Evolutionary conservation across 2,113 vertebrate species (phyloP), one percentile per base, ranked within the genome.

Genomic region (Rhagologus leucostigma): DNA sequence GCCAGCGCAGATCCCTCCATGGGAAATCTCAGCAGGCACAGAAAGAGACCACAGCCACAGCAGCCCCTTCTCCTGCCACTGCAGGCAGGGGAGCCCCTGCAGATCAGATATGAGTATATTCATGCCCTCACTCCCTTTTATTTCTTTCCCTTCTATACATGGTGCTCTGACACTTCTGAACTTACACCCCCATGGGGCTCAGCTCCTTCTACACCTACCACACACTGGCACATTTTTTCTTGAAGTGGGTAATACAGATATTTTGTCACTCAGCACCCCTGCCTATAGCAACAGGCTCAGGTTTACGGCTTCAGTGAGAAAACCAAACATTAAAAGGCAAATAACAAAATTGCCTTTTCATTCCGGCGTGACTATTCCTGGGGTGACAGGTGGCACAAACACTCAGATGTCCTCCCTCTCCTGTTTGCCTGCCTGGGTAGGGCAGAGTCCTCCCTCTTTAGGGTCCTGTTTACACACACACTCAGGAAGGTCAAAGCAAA

Each of bases 1-100:
- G 27, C 16, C 67, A 55, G 56, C 0, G 0, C 29, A 55, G 49
- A 29, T 33, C 6, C 13, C 60, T 71, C 74, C 42, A 13, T 0
- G 1, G 69, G 29, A 64, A 67, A 41, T 17, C 33, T 71, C 56
- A 26, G 56, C 8, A 24, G 53, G 30, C 21, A 27, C 21, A n/a
- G 47, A 44, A 37, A 37, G 44, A 26, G 33, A 52, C 13, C 2
- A 1, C 23, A 75, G 52, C 5, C 63, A 49, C 4, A 62, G n/a
- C 41, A 82, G 35, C 17, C 32, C 37, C 15, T 76, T 75, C 35
- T 18, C 23, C 60, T 57, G 71, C 29, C 22, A 3, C 82, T 42
- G 60, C 56, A 26, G 69, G 32, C 67, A 50, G 81, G 18, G 18
- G 7, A 42, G 12, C 16, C 18, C 5, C n/a, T 67, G 4, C 0